A percentile compares a stretch with the other conserved stretches of the same genome.
Conservation (phyloP, 1,140 invertebrate species). For the Holcopasites calliopsidis region DNA sequence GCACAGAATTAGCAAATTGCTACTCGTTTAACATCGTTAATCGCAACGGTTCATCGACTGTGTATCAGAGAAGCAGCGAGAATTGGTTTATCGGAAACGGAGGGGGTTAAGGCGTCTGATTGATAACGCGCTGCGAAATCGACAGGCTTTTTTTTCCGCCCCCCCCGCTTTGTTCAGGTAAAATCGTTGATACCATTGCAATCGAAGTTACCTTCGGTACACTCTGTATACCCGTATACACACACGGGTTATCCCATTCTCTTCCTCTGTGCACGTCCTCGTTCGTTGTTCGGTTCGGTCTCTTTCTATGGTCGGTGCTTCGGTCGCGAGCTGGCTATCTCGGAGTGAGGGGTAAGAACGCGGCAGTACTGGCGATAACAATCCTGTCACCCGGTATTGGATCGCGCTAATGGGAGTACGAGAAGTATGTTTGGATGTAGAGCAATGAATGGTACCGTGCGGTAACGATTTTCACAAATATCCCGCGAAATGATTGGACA, state of each 20-base stretch:
- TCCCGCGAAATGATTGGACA: no score
- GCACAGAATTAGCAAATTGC: neutral
- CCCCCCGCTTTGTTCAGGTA: slow-evolving; percentile 16
- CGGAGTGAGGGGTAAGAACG: slow-evolving; percentile 59
- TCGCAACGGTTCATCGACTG: neutral
- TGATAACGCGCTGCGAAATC: slow-evolving; percentile 21
- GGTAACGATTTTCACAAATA: no score
- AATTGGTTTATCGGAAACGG: neutral
- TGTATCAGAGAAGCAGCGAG: neutral
- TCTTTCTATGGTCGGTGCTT: slow-evolving; percentile 66
- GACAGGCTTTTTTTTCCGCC: neutral
- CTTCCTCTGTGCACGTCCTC: slow-evolving; percentile 25
- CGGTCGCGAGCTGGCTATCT: slow-evolving; percentile 56
- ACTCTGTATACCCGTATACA: slow-evolving; percentile 56
- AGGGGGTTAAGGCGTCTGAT: neutral
- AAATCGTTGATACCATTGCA: slow-evolving; percentile 44
- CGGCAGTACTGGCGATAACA: slow-evolving; percentile 14
- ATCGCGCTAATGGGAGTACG: no score
- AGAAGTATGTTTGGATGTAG: no score
- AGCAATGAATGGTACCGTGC: no score
- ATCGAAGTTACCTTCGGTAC: slow-evolving; percentile 58
- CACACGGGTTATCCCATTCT: slow-evolving; percentile 44
- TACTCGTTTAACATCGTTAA: neutral
- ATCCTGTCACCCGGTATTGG: neutral
- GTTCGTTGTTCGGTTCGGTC: slow-evolving; percentile 37